These are phyloP conservation scores for Apis florea DNA, from an alignment of 1,140 invertebrate genomes.

Conservation along the genomic window DNA sequence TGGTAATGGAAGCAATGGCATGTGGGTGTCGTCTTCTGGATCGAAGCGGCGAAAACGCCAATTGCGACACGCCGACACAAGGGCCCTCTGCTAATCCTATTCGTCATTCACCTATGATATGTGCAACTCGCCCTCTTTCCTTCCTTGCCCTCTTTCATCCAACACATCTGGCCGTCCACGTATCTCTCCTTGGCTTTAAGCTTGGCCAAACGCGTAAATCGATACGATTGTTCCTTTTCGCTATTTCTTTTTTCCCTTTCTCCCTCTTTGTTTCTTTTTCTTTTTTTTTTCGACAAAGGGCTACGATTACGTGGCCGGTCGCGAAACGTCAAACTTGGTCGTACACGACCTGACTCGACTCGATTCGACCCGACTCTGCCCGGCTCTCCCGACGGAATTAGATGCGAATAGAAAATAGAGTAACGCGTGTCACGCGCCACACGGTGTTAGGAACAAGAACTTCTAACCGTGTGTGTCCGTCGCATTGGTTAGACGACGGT, in stretches of 20 bases:
- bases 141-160: background rate
- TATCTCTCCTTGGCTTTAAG: background rate
- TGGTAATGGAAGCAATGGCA: constrained; percentile 72
- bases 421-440: constrained; percentile 50
- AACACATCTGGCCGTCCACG: background rate
- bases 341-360: constrained; percentile 2
- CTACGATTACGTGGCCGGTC: background rate
- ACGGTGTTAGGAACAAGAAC: constrained; percentile 50
- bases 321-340: background rate
- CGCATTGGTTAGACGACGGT: constrained; percentile 22
- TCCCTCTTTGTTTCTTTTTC: background rate
- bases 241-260: too few species aligned
- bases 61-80: constrained; percentile 36
- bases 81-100: background rate
- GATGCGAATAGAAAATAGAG: constrained; percentile 71
- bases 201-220: too few species aligned
- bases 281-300: background rate
- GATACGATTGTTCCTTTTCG: too few species aligned
- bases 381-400: constrained; percentile 63
- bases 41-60: constrained; percentile 52
- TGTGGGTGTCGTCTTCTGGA: constrained; percentile 73
- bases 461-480: constrained; percentile 35
- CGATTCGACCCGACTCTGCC: constrained; percentile 17
- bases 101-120: background rate
- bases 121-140: background rate